These are phyloP conservation scores for Cyclophora albipunctata DNA, from an alignment of 2,888 invertebrate genomes.

Conservation along the genomic window DNA sequence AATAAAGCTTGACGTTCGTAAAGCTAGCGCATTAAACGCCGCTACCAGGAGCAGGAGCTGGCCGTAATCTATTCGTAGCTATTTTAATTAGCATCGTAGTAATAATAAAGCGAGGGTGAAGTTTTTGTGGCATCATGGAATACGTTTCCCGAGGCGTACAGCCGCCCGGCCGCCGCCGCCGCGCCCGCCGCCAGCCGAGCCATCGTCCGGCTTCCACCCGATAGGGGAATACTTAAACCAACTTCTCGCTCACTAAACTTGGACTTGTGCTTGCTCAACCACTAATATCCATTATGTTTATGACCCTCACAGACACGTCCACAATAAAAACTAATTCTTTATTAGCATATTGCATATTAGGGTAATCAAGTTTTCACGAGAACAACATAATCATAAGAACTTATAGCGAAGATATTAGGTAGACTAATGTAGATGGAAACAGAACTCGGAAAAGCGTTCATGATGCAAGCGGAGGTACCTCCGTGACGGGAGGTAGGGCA, in stretches of 20 bases:
- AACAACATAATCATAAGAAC: too few relatives aligned
- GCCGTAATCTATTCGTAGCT: slow-evolving; percentile 70
- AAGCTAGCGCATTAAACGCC: slow-evolving; percentile 68
- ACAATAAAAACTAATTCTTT: too few relatives aligned
- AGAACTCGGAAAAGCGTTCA: slow-evolving; percentile 24
- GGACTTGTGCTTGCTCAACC: slow-evolving; percentile 39
- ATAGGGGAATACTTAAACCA: slow-evolving; percentile 57
- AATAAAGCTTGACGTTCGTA: slow-evolving; percentile 71
- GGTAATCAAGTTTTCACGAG: too few relatives aligned
- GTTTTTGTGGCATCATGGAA: slow-evolving; percentile 64
- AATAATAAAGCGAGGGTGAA: slow-evolving; percentile 63
- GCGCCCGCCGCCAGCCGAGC: slow-evolving; percentile 16
- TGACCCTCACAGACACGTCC: too few relatives aligned
- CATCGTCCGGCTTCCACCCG: slow-evolving; percentile 27
- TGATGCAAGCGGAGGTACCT: too few relatives aligned
- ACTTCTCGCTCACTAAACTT: slow-evolving; percentile 52
- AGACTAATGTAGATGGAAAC: slow-evolving; percentile 4
- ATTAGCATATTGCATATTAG: too few relatives aligned
- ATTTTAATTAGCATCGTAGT: slow-evolving; percentile 72
- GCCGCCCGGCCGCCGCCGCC: slow-evolving; percentile 29
- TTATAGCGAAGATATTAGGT: too few relatives aligned
- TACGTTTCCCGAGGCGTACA: slow-evolving; percentile 45
- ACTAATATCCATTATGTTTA: slow-evolving; percentile 18
- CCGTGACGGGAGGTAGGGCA: background rate
- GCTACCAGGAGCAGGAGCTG: slow-evolving; percentile 69